Percentiles rank a stretch among this genome's conserved stretches.
These are phyloP conservation scores for Pinctada fucata DNA, from an alignment of 2,888 invertebrate genomes.

Conservation along the genomic window DNA sequence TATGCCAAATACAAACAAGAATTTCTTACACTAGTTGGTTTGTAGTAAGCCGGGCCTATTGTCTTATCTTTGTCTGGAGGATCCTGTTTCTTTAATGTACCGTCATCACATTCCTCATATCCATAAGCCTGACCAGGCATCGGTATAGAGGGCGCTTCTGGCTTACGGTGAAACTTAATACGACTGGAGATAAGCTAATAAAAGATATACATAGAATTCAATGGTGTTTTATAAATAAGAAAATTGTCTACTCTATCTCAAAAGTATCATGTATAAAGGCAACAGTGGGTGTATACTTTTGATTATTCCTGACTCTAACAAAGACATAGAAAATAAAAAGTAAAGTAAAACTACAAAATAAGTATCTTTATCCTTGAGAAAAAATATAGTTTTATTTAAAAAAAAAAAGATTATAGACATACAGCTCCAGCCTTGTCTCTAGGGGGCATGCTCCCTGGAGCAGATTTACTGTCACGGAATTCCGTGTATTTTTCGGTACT, in stretches of 20 bases:
- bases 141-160: slow-evolving; percentile 76
- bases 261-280: not conserved
- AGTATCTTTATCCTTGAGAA: too few relatives aligned
- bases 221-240: not conserved
- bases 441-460: slow-evolving; percentile 44
- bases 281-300: too few relatives aligned
- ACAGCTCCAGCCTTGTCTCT: slow-evolving; percentile 45
- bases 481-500: slow-evolving; percentile 61
- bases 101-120: slow-evolving; percentile 76
- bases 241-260: too few relatives aligned
- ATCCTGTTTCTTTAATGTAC: slow-evolving; percentile 74
- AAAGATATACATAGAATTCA: not conserved
- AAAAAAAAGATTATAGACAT: not conserved
- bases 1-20: too few relatives aligned
- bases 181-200: slow-evolving; percentile 67
- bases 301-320: not conserved
- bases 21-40: slow-evolving; percentile 58
- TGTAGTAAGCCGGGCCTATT: slow-evolving; percentile 76
- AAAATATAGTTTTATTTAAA: too few relatives aligned
- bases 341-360: too few relatives aligned
- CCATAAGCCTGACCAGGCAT: slow-evolving; percentile 76
- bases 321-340: too few relatives aligned
- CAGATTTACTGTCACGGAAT: slow-evolving; percentile 56
- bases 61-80: slow-evolving; percentile 71
- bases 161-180: slow-evolving; percentile 73